Evolutionary conservation across 2,113 vertebrate genomes (phyloP).

Genomic region (Neogobius melanostomus): DNA sequence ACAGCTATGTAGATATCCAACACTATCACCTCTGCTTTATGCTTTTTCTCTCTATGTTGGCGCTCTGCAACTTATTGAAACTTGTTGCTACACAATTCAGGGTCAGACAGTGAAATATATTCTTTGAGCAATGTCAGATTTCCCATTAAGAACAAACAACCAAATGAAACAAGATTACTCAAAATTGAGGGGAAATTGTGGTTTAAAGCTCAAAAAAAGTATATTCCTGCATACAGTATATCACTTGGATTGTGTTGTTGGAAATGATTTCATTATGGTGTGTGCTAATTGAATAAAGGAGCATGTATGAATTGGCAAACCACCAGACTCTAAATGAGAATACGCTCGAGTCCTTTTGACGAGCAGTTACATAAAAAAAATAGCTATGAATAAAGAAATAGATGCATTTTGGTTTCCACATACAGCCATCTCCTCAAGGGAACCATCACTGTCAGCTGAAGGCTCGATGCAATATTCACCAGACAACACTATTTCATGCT

Average conservation of each 20-base stretch:
- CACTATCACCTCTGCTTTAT: background rate
- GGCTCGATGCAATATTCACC: background rate
- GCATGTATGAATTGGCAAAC: background rate
- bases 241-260: too few relatives aligned
- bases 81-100: conserved; percentile 16
- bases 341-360: background rate
- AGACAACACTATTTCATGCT: conserved; percentile 9
- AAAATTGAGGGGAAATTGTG: too few relatives aligned
- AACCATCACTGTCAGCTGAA: conserved; percentile 7
- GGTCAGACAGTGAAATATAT: conserved; percentile 3
- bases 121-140: background rate
- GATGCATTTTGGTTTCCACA: conserved; percentile 5
- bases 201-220: too few relatives aligned
- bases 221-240: too few relatives aligned
- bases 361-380: background rate
- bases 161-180: too few relatives aligned
- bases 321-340: background rate
- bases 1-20: conserved; percentile 9
- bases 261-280: too few relatives aligned
- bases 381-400: conserved; percentile 4
- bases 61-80: conserved; percentile 10
- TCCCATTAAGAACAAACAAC: background rate
- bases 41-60: background rate
- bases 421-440: conserved; percentile 3
- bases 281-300: background rate